phyloP scores from a whole-genome alignment of 2,113 vertebrate species.

The Sminthopsis crassicaudata region DNA sequence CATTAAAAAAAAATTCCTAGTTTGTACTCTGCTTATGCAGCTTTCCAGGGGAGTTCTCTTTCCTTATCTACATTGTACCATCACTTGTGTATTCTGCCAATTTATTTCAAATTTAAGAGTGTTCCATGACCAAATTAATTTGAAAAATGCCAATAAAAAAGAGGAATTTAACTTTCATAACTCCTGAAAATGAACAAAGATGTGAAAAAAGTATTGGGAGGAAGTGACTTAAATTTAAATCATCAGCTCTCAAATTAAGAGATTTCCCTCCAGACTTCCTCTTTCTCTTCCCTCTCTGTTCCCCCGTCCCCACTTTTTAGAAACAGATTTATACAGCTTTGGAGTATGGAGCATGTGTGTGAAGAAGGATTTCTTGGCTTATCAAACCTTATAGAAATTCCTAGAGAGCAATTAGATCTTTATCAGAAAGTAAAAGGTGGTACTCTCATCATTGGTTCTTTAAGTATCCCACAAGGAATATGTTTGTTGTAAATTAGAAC shows the following conservation, averaged over 20 bases:
- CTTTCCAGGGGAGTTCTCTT: background rate
- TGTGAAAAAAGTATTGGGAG: background rate
- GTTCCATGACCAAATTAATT: background rate
- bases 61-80: background rate
- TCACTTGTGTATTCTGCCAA: background rate
- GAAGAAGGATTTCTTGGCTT: background rate
- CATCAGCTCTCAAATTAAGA: background rate
- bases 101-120: background rate
- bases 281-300: no score
- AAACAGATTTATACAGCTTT: background rate
- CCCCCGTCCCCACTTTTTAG: background rate
- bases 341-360: background rate
- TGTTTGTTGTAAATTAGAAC: conserved; percentile 47
- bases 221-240: background rate
- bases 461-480: conserved; percentile 7
- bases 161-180: background rate
- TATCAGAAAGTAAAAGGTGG: background rate
- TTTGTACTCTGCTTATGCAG: background rate
- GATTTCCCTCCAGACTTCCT: background rate
- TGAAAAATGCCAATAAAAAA: background rate
- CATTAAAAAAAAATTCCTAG: background rate
- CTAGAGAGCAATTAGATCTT: background rate
- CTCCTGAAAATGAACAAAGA: background rate
- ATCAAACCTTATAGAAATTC: background rate
- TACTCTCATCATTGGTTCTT: conserved; percentile 16